Evolutionary conservation across 1,140 invertebrate species (phyloP), one percentile per base, ranked within the genome.

Genomic region (Drusus annulatus): DNA sequence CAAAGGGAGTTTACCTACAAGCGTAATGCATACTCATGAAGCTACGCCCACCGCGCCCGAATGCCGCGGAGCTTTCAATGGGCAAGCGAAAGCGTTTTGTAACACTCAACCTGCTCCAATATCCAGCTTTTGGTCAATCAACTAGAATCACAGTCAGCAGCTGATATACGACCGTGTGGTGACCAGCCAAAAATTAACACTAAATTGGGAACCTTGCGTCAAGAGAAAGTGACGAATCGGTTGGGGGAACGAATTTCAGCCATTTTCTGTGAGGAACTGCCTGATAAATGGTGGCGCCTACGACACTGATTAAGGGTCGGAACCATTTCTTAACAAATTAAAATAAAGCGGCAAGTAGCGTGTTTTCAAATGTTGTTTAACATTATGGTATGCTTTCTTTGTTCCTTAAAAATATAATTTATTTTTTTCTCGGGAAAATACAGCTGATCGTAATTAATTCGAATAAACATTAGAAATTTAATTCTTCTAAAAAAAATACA

Each of bases 141-240:
- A 54, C 5, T 25, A 54, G 45, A 52, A 71, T 71, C 50, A 71
- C 51, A 71, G 50, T 71, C 68, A 71, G 68, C 10, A 13, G 3
- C 17, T 71, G 68, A 71, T 51, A 5, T 71, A 71, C 8, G 1
- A 45, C n/a, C 54, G 54, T 10, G 54, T 1, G 54, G 21, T 56
- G 54, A 56, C 54, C 21, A n/a, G 54, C 6, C n/a, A 56, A 56
- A 56, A 56, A 19, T 45, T 45, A 45, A 45, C 36, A 13, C 36
- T 45, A 45, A 45, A 45, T 45, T 45, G 8, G 8, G 36, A 45
- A 45, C 36, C 36, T 13, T 45, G 13, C 36, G 36, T 45, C 36
- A 8, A 60, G 56, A 10, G 10, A 19, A 19, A 13, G 56, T 21
- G 17, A 23, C 56, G 17, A 60, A 60, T 23, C 8, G 23, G 17